phyloP scores from a whole-genome alignment of 1,140 invertebrate genomes.

The Scaptodrosophila lebanonensis region DNA sequence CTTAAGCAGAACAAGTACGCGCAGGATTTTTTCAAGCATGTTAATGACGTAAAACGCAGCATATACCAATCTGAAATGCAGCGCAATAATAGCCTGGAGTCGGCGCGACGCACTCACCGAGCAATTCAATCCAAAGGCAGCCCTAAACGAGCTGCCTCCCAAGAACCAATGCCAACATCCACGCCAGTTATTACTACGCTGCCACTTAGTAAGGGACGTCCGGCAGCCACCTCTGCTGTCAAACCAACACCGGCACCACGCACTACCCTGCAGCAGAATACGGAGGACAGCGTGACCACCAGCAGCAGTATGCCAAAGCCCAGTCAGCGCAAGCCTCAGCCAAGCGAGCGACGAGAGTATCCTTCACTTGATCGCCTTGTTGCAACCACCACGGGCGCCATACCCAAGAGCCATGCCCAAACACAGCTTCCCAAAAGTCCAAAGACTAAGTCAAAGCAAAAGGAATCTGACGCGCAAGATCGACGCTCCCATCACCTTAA shows the following conservation, averaged over 20 bases:
- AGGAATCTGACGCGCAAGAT: conserved; percentile 2
- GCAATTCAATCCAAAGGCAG: conserved; percentile 15
- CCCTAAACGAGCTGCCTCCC: conserved; percentile 31
- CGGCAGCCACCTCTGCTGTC: neutral
- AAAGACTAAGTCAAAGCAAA: conserved; percentile 21
- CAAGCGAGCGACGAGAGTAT: conserved; percentile 48
- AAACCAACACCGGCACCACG: conserved; percentile 66
- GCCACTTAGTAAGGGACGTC: conserved; percentile 59
- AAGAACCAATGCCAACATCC: conserved; percentile 13
- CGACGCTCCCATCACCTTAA: conserved; percentile 4
- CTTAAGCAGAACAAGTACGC: conserved; percentile 75
- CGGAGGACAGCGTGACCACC: conserved; percentile 10
- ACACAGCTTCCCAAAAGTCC: neutral
- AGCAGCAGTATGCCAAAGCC: conserved; percentile 6
- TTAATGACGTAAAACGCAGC: conserved; percentile 74
- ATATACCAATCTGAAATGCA: conserved; percentile 76
- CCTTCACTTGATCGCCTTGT: conserved; percentile 61
- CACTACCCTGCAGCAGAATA: conserved; percentile 38
- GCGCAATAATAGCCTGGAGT: conserved; percentile 59
- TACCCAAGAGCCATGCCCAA: conserved; percentile 45
- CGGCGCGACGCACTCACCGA: conserved; percentile 21
- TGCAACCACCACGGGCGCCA: conserved; percentile 60
- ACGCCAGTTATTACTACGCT: conserved; percentile 48
- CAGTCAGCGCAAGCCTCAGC: conserved; percentile 28
- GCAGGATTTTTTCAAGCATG: conserved; percentile 76